Evolutionary conservation across 2,888 invertebrate genomes (phyloP), one percentile per base, ranked within the genome.

Genomic region (Thelaira solivaga): DNA sequence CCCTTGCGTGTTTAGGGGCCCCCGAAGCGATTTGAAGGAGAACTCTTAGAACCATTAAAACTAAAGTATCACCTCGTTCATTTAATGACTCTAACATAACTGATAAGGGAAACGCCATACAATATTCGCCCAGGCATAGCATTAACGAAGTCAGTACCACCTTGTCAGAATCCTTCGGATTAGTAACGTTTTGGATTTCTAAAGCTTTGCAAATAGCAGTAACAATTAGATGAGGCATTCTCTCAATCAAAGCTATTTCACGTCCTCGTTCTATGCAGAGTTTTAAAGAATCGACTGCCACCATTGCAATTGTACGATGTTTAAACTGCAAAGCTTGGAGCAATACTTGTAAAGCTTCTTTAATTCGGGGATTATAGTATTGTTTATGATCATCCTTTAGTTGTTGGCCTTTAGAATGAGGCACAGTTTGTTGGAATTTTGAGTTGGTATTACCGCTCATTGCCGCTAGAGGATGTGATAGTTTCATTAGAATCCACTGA

Each of bases 51-150:
- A 96, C 93, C 75, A 93, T 92, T 43, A 94, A 90, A 72, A 95
- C 89, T 26, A 92, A 82, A 0, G 90, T 89, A 39, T 91, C 86
- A 20, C 85, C 85, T 11, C 84, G 83, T 6, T 88, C 88, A 34
- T 85, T 86, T 7, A 84, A 74, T 0, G 86, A 83, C 26, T 85
- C 90, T 85, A 94, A 88, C 81, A 95, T 90, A 57, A 92, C 89
- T n/a, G 89, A 84, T 0, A 92, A 92, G 0, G 94, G 94, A 82
- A 97, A 92, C 53, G 94, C 92, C 92, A 98, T 96, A 67, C 97
- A 97, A 93, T 97, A 97, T 89, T 98, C 97, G 0, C 97, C 96
- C 76, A 98, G 90, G 86, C 97, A 96, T 68, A 97, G 92, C 84
- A 98, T 91, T 82, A 97, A 90, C 0, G 96, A 94, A 29, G 88